Base-by-base conservation (phyloP, 2,888 invertebrate genomes). In the Timandra comae region DNA sequence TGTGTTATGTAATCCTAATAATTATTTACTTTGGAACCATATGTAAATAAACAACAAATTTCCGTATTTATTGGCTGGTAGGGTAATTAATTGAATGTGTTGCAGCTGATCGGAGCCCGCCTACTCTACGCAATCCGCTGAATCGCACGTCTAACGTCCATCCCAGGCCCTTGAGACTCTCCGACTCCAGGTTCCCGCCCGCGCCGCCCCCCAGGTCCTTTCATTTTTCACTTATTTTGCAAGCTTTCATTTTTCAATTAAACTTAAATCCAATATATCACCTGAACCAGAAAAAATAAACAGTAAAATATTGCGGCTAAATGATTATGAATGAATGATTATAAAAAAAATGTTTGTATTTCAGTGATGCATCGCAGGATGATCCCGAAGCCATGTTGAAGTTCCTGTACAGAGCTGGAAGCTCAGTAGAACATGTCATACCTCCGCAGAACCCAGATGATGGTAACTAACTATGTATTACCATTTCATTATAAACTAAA, bases 141-240 rank as follows among this genome's bases (percentile, higher is more conserved):
- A 61, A 70, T 28, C 62, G 78, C 0, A 58, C 50, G 27, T 75
- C 77, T 2, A n/a, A n/a, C n/a, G n/a, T n/a, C n/a, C n/a, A n/a
- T n/a, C n/a, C 56, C 8, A 78, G 76, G n/a, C n/a, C n/a, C n/a
- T n/a, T n/a, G n/a, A n/a, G n/a, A n/a, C n/a, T n/a, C n/a, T n/a
- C n/a, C 1, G 46, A 75, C 2, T 77, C 78, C 10, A 80, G 77
- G 42, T 71, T 73, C 35, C n/a, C n/a, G n/a, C n/a, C n/a, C n/a
- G n/a, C n/a, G n/a, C n/a, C n/a, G 12, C 76, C 78, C 0, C 62
- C 63, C 19, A 78, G 80, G 80, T 78, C n/a, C n/a, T n/a, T n/a
- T n/a, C n/a, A n/a, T n/a, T n/a, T n/a, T n/a, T n/a, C n/a, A n/a
- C n/a, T n/a, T n/a, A n/a, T n/a, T n/a, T n/a, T n/a, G n/a, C n/a